A percentile compares a stretch with the other conserved stretches of the same genome.
These are phyloP conservation scores for Drosophila burlai DNA, from an alignment of 1,140 invertebrate species.

Conservation along the genomic window DNA sequence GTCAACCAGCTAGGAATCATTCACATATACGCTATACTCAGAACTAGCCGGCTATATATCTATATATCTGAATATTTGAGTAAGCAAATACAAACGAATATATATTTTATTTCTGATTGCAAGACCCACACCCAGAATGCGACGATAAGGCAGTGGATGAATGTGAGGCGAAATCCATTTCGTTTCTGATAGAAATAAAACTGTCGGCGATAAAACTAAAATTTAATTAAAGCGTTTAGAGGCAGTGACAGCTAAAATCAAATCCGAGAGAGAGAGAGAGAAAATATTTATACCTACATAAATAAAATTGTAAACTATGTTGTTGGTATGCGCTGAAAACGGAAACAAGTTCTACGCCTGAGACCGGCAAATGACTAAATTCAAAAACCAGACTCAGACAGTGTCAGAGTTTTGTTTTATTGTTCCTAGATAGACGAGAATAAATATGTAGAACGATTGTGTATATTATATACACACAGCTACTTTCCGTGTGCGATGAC, in stretches of 20 bases:
- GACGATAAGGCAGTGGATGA: conserved; percentile 48
- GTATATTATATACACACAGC: conserved; percentile 19
- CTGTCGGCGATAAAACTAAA: conserved; percentile 55
- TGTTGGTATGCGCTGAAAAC: conserved; percentile 10
- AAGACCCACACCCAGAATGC: conserved; percentile 28
- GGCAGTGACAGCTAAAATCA: conserved; percentile 12
- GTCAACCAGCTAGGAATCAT: conserved; percentile 35
- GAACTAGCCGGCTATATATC: conserved; percentile 30
- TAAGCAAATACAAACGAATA: conserved; percentile 5
- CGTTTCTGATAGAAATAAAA: conserved; percentile 28
- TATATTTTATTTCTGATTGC: conserved; percentile 40
- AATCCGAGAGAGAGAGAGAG: not conserved
- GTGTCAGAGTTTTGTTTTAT: conserved; percentile 46
- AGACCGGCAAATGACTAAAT: conserved; percentile 50
- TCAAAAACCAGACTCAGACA: conserved; percentile 63
- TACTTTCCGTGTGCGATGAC: conserved; percentile 66
- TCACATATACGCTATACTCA: conserved; percentile 7
- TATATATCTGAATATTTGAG: conserved; percentile 7
- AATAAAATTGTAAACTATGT: conserved; percentile 31
- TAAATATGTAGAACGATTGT: conserved; percentile 8
- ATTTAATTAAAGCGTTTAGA: conserved; percentile 63
- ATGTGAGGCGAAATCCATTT: conserved; percentile 29
- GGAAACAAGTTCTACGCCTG: conserved; percentile 53
- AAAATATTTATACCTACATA: conserved; percentile 16
- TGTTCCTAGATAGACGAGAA: conserved; percentile 18